Evolutionary conservation across 2,888 invertebrate species (phyloP).

Genomic region (Monopis laevigella): DNA sequence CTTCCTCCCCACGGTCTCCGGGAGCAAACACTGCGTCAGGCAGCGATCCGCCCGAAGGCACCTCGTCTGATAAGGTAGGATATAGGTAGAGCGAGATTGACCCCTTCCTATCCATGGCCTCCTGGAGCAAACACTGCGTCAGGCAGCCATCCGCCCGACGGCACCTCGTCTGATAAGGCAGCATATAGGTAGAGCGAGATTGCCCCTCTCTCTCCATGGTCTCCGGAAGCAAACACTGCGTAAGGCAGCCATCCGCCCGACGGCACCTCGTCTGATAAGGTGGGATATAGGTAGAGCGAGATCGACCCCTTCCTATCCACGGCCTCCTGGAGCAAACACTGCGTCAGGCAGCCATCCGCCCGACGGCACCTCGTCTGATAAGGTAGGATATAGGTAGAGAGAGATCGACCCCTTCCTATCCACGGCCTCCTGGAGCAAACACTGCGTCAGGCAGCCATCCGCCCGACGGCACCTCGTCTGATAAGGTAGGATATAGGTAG

Average conservation of each 20-base stretch:
- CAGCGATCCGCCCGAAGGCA: constrained; percentile 50
- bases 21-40: constrained; percentile 24
- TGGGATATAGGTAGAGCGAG: constrained; percentile 45
- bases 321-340: constrained; percentile 35
- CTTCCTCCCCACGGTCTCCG: constrained; percentile 45
- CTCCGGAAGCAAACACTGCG: too few species aligned
- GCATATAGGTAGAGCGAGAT: too few species aligned
- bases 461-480: constrained; percentile 56
- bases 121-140: too few species aligned
- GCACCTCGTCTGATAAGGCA: too few species aligned
- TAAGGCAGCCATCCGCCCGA: too few species aligned
- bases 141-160: too few species aligned
- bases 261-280: too few species aligned
- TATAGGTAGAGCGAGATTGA: too few species aligned
- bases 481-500: constrained; percentile 48
- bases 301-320: constrained; percentile 46
- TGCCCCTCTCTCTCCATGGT: too few species aligned
- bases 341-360: constrained; percentile 33
- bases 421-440: constrained; percentile 43
- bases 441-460: constrained; percentile 27
- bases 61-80: constrained; percentile 51
- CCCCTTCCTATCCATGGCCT: too few species aligned
- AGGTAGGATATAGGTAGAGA: too few species aligned
- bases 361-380: constrained; percentile 56
- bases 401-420: constrained; percentile 44